phyloP scores from a whole-genome alignment of 2,113 vertebrate genomes.

The crab-eating macaque (Macaca fascicularis) region T2T-MFA8v1.1 NC_088395.1:98571001-98571500 shows the following conservation, averaged over 20 bases:
- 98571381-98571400: conserved; percentile 23
- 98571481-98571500: background rate
- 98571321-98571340: conserved; percentile 24
- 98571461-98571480: conserved; percentile 39
- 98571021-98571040: background rate
- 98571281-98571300: background rate
- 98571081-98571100: background rate
- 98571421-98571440: conserved; percentile 5
- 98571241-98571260: background rate
- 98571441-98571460: background rate
- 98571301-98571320: background rate
- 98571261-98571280: background rate
- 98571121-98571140: background rate
- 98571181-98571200: background rate
- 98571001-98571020: background rate
- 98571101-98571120: background rate
- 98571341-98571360: background rate
- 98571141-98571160: background rate
- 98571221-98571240: background rate
- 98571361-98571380: background rate
- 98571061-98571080: background rate
- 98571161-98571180: background rate
- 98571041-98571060: background rate
- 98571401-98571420: conserved; percentile 27
- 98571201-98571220: background rate